These are phyloP conservation scores for Chrysomela aeneicollis DNA, from an alignment of 2,888 invertebrate genomes.

Conservation along the genomic window DNA sequence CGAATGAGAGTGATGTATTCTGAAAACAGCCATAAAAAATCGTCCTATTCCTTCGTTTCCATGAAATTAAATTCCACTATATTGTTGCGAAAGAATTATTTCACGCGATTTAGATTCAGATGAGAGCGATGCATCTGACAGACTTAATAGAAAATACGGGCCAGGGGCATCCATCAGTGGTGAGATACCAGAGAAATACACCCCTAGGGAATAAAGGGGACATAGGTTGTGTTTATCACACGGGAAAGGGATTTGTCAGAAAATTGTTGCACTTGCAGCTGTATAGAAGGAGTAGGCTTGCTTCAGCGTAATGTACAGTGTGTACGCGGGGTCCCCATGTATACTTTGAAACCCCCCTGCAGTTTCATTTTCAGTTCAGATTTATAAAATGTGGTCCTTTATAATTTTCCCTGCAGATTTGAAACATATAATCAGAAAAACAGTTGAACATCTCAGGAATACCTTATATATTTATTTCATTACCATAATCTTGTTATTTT, in stretches of 20 bases:
- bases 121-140: conserved; percentile 1
- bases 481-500: too few species aligned
- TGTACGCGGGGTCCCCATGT: too few species aligned
- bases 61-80: neutral
- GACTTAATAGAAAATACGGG: neutral
- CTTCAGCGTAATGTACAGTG: too few species aligned
- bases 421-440: too few species aligned
- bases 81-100: neutral
- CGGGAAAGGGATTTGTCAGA: neutral
- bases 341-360: too few species aligned
- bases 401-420: too few species aligned
- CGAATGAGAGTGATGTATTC: neutral
- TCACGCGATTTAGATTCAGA: neutral
- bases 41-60: neutral
- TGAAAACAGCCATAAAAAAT: neutral
- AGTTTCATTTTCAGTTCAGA: too few species aligned
- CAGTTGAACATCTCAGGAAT: too few species aligned
- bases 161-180: neutral
- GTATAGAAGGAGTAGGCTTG: too few species aligned
- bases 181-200: neutral
- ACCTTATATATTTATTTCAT: too few species aligned
- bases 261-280: neutral
- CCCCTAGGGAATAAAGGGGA: neutral
- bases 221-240: conserved; percentile 2
- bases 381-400: too few species aligned